Evolutionary conservation across 2,888 invertebrate genomes (phyloP), one percentile per base, ranked within the genome.

Genomic region (Drosophila prostipennis): DNA sequence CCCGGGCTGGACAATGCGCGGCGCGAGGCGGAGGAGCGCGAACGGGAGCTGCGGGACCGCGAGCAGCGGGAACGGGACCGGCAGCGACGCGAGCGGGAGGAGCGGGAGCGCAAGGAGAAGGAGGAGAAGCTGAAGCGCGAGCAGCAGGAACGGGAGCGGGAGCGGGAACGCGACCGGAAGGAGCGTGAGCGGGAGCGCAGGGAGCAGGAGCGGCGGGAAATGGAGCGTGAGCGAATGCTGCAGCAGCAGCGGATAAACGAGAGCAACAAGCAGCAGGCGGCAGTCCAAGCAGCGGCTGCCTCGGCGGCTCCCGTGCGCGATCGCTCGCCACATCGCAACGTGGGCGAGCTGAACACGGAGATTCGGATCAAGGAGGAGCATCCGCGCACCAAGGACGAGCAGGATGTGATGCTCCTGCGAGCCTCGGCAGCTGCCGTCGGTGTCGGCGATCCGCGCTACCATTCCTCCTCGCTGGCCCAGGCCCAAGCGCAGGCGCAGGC

Each of bases 281-380:
- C 65, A 36, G 59, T 57, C 13, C 81, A 79, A 69, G 86, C 92
- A 70, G 89, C 91, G 43, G 89, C 92, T 48, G 89, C 92, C 34
- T 89, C 92, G 42, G 88, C 91, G 3, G 78, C 89, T 32, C 78
- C 86, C 1, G 87, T 92, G 16, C 72, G 95, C 5, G 95, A 95
- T 74, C 93, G 97, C 54, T 96, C 96, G 6, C 97, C 97, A 5
- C 92, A 96, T 57, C 93, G 96, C 32, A 96, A 95, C 90, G 96
- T 96, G 7, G 90, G 91, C 64, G 92, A 90, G 34, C 74, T 84
- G 43, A 79, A 92, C 36, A 49, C 83, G 6, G 90, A 90, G 23
- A 88, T 91, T 57, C 89, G 91, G 76, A 93, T 95, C 2, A 95
- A 95, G 81, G 95, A 95, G 79, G 95, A 95, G 13, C 92, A 94